Conservation (phyloP, 2,113 vertebrate genomes). For the Hypanus sabinus region DNA sequence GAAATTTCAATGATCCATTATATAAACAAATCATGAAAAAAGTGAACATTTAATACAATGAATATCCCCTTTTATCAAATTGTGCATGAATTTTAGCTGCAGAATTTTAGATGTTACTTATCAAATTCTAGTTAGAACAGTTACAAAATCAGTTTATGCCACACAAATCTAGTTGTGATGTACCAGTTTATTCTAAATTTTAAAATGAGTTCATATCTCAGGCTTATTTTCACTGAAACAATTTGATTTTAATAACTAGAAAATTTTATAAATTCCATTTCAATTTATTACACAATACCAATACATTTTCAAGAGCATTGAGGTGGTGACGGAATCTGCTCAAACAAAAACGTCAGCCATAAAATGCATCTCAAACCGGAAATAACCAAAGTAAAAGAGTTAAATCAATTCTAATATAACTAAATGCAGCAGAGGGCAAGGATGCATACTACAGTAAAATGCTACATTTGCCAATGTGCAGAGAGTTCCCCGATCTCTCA, state of each 20-base stretch:
- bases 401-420: not conserved
- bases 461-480: not conserved
- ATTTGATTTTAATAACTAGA: constrained; percentile 12
- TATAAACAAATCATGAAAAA: no score
- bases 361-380: not conserved
- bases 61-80: not conserved
- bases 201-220: not conserved
- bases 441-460: not conserved
- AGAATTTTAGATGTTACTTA: not conserved
- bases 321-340: not conserved
- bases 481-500: not conserved
- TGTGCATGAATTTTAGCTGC: not conserved
- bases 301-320: not conserved
- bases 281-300: not conserved
- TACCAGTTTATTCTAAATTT: not conserved
- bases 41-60: not conserved
- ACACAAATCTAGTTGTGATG: not conserved
- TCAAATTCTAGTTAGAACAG: not conserved
- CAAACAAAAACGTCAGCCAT: no score
- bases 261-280: not conserved
- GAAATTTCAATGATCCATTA: not conserved
- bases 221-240: not conserved
- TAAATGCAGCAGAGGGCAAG: not conserved
- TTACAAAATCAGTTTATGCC: not conserved
- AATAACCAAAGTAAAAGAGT: not conserved